Evolutionary conservation across 2,888 invertebrate species (phyloP).

Genomic region (Nycteola revayana): DNA sequence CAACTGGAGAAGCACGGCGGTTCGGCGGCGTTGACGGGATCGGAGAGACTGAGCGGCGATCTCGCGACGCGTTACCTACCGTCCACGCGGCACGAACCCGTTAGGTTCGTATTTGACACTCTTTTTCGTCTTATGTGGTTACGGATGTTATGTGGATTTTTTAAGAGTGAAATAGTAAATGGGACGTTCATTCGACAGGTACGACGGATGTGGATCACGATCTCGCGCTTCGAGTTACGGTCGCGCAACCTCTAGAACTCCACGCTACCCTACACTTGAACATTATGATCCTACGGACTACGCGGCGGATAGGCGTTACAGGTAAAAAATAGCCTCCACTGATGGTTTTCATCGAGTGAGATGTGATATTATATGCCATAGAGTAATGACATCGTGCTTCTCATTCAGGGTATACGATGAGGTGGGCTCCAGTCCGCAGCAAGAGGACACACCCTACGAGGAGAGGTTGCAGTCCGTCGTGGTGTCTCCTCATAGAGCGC

Average conservation of each 20-base stretch:
- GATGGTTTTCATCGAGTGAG: no score
- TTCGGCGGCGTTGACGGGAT: slow-evolving; percentile 80
- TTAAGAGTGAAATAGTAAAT: no score
- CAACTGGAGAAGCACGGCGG: slow-evolving; percentile 91
- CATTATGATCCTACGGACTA: slow-evolving; percentile 77
- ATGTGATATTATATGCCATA: no score
- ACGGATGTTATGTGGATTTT: no score
- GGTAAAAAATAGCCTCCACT: slow-evolving; percentile 39
- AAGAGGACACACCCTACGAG: slow-evolving; percentile 81
- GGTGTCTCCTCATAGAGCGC: slow-evolving; percentile 70
- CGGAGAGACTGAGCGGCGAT: slow-evolving; percentile 63
- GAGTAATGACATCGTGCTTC: no score
- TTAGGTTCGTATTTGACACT: slow-evolving; percentile 41
- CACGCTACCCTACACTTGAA: slow-evolving; percentile 63
- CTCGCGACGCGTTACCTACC: slow-evolving; percentile 57
- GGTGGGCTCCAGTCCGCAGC: slow-evolving; percentile 85
- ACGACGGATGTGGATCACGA: slow-evolving; percentile 68
- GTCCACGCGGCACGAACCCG: slow-evolving; percentile 60
- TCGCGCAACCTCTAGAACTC: slow-evolving; percentile 63
- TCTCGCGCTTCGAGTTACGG: slow-evolving; percentile 74
- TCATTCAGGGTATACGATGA: slow-evolving; percentile 74
- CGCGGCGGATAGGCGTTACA: slow-evolving; percentile 73
- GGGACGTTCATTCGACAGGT: slow-evolving; percentile 36
- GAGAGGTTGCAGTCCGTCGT: slow-evolving; percentile 80
- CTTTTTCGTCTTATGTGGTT: no score